Evolutionary conservation across 37 sponge, comb jelly and placozoan species (phyloP).

Genomic region (Eunapius fragilis): DNA sequence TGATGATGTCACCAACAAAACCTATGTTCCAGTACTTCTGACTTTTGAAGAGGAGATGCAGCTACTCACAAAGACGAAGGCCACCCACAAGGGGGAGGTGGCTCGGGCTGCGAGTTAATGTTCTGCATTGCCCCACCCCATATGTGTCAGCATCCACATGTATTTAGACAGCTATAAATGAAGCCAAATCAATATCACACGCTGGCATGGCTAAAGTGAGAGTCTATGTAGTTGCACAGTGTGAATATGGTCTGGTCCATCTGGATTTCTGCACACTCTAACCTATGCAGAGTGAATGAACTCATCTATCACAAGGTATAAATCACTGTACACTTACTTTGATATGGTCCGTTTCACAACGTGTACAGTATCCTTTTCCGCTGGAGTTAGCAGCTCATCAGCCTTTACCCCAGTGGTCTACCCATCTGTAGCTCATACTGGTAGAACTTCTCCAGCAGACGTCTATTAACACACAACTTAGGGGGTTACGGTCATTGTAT

Average conservation of each 20-base stretch:
- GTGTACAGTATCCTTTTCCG: conserved; percentile 55
- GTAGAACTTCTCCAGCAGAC: conserved; percentile 62
- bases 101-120: neutral
- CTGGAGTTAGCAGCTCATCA: conserved; percentile 83
- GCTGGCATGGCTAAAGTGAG: neutral
- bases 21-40: conserved; percentile 68
- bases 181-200: neutral
- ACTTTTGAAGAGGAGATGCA: conserved; percentile 73
- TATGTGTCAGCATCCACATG: too few relatives aligned
- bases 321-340: conserved; percentile 35
- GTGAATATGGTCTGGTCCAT: conserved; percentile 56
- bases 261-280: conserved; percentile 74
- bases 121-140: too few relatives aligned
- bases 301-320: neutral
- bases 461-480: too few relatives aligned
- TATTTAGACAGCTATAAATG: neutral
- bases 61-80: neutral
- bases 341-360: conserved; percentile 43
- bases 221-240: conserved; percentile 35
- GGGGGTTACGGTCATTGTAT: too few relatives aligned
- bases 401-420: conserved; percentile 47
- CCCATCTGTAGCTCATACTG: conserved; percentile 35
- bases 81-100: neutral
- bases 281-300: conserved; percentile 7
- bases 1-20: conserved; percentile 44